Percentiles rank a stretch among this genome's conserved stretches.
Evolutionary conservation across 1,140 invertebrate genomes (phyloP).

Genomic region (Musca domestica): DNA sequence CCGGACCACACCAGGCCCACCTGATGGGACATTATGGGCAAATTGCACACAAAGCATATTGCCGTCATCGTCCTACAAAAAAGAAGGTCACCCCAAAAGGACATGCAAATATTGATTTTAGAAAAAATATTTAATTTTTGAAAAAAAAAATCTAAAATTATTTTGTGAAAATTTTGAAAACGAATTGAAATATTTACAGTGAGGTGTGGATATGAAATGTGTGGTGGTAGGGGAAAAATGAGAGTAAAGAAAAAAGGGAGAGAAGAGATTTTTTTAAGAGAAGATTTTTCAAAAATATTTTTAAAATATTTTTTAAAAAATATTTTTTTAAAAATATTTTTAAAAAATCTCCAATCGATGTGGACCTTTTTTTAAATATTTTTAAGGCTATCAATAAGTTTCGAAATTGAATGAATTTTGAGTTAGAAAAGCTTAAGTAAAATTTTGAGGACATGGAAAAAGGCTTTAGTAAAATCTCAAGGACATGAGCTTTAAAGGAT

Average conservation of each 20-base stretch:
- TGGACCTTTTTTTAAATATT: not conserved
- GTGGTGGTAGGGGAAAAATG: too few species aligned
- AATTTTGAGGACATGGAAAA: not conserved
- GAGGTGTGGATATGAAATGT: too few species aligned
- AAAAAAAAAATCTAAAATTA: not conserved
- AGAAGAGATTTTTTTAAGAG: too few species aligned
- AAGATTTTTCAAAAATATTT: too few species aligned
- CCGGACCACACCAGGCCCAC: conserved; percentile 89
- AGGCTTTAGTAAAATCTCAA: not conserved
- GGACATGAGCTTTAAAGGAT: not conserved
- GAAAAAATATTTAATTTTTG: not conserved
- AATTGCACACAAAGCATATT: conserved; percentile 93
- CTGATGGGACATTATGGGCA: conserved; percentile 90
- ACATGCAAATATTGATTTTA: not conserved
- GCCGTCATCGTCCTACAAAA: conserved; percentile 74
- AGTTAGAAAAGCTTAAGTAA: not conserved
- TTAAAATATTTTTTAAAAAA: not conserved
- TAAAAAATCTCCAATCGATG: not conserved
- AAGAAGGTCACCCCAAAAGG: not conserved
- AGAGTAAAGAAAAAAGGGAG: too few species aligned
- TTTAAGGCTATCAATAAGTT: not conserved
- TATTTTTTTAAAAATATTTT: not conserved
- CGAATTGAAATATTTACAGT: not conserved
- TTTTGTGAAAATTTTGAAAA: not conserved
- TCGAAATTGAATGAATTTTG: not conserved